Base-by-base conservation (phyloP, 2,797 vertebrate species). In the Anableps anableps region DNA sequence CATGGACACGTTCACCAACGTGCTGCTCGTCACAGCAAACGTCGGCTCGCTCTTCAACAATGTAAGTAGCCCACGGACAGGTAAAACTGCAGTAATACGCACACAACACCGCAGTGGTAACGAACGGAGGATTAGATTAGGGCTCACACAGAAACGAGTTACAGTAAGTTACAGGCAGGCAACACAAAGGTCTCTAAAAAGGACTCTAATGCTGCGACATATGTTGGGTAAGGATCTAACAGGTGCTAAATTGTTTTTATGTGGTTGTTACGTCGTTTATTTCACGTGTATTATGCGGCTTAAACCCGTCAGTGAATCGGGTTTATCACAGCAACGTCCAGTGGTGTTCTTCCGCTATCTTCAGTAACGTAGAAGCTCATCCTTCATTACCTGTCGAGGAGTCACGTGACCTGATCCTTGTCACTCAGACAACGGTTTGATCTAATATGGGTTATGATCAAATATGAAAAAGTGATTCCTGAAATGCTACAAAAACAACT, bases 31-130 rank as follows among this genome's bases (percentile, higher is more conserved):
- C 82, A 96, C 96, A 17, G 96, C 96, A 0, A 97, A 97, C 31
- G 96, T 97, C 66, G 96, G 96, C 16, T 97, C 96, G 0, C 92
- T 97, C 71, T 97, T 96, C 85, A 95, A 97, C 80, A 94, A 96
- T 34, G 96, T 97, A 84, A 97, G 96, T 96, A 83, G 2, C 11
- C 66, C 0, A 7, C 38, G 14, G 10, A 53, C 70, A 0, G 19
- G 6, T 31, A 13, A 31, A 72, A 77, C 53, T 45, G 2, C 51
- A 17, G 13, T 77, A 48, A 47, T 68, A 72, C 34, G 41, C 19
- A 29, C 43, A 38, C 53, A 43, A 8, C 14, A 6, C 36, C 4
- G 41, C 36, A 0, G 38, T 0, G 66, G 74, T 31, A 29, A 80
- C 74, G 82, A 55, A 41, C 68, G 26, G 53, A 0, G 78, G 77